Conservation (phyloP, 64 coral and sea anemone species). For the Orbicella faveolata region DNA sequence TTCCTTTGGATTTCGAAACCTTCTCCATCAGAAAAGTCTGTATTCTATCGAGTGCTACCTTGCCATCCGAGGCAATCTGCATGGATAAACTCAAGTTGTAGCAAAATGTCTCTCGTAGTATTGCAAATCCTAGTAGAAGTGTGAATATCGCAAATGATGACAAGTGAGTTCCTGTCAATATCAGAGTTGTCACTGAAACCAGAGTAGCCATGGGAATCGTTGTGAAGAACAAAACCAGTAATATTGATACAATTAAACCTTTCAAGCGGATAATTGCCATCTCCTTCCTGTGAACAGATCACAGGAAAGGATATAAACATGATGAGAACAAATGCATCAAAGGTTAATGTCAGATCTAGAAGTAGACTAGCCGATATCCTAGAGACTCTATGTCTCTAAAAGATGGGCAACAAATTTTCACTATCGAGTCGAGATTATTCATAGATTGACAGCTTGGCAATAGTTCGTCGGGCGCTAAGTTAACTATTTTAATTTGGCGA, state of each 20-base stretch:
- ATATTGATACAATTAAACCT: neutral
- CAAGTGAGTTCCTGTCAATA: neutral
- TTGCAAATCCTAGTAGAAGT: neutral
- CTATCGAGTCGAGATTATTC: too few relatives aligned
- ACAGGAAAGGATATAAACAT: neutral
- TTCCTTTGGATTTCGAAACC: neutral
- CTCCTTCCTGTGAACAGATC: neutral
- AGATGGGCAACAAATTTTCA: too few relatives aligned
- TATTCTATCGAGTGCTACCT: conserved; percentile 13
- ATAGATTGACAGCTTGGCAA: too few relatives aligned
- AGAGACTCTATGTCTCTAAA: too few relatives aligned
- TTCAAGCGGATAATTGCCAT: neutral
- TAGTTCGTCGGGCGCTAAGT: too few relatives aligned
- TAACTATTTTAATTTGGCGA: too few relatives aligned
- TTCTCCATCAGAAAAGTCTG: conserved; percentile 4
- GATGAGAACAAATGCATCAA: too few relatives aligned
- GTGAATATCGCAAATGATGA: conserved; percentile 24
- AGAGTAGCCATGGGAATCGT: neutral
- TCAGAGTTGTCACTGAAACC: neutral
- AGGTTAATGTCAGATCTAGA: too few relatives aligned
- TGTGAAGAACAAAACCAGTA: neutral
- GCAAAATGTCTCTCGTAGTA: neutral
- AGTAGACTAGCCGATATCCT: too few relatives aligned
- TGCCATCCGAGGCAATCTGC: neutral
- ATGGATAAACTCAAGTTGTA: neutral